Evolutionary conservation across 2,888 invertebrate species (phyloP).

Genomic region (Drosophila nr. perissopoda): DNA sequence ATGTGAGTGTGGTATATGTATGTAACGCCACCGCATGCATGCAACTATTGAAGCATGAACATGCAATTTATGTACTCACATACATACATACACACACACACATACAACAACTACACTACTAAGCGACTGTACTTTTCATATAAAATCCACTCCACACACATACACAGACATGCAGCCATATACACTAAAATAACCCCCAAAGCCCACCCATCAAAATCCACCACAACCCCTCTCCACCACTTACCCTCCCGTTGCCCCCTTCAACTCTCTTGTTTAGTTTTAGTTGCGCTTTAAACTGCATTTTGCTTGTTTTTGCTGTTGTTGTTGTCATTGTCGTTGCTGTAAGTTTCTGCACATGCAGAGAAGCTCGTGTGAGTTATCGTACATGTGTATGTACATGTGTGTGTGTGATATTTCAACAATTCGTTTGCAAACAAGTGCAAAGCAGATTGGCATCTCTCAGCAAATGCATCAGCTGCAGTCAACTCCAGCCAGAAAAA

Average conservation of each 20-base stretch:
- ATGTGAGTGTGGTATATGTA: not conserved
- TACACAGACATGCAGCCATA: conserved; percentile 25
- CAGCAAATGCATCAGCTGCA: conserved; percentile 14
- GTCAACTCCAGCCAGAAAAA: conserved; percentile 5
- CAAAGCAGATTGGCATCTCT: conserved; percentile 29
- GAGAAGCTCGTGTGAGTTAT: conserved; percentile 31
- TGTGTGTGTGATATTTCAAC: conserved; percentile 53
- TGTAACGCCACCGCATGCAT: conserved; percentile 53
- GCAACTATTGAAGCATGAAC: conserved; percentile 79
- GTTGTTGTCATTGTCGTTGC: conserved; percentile 46
- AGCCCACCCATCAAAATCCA: conserved; percentile 1
- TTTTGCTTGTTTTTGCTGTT: conserved; percentile 49
- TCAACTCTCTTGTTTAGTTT: conserved; percentile 70
- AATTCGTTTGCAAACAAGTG: conserved; percentile 63
- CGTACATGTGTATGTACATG: conserved; percentile 10
- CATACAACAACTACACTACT: conserved; percentile 62
- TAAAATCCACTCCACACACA: conserved; percentile 63
- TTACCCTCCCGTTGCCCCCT: conserved; percentile 23
- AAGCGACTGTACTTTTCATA: conserved; percentile 77
- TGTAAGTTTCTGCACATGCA: conserved; percentile 65
- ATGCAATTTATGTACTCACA: conserved; percentile 72
- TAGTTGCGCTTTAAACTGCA: conserved; percentile 78
- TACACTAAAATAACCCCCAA: conserved; percentile 31
- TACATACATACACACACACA: conserved; percentile 14
- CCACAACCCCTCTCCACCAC: conserved; percentile 3